Conservation (phyloP, 2,797 vertebrate species). For the Parambassis ranga region DNA sequence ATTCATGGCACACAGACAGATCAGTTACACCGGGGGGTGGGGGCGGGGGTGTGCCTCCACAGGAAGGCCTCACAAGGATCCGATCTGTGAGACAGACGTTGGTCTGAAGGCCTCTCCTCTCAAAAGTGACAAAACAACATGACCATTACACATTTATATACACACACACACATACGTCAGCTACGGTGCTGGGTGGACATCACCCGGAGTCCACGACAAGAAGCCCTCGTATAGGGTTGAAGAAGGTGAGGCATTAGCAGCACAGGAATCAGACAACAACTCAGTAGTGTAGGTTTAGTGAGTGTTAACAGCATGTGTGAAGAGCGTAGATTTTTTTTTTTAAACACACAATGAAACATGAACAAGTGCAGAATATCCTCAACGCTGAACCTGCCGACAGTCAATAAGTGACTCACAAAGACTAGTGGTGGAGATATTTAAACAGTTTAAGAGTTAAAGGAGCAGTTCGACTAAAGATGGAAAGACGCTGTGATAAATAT, state of each 20-base stretch:
- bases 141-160: constrained; percentile 20
- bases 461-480: too few relatives aligned
- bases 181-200: constrained; percentile 27
- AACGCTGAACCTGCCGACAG: constrained; percentile 24
- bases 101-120: constrained; percentile 72
- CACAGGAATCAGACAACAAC: constrained; percentile 19
- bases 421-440: constrained; percentile 9
- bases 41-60: constrained; percentile 26
- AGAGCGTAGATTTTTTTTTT: constrained; percentile 12
- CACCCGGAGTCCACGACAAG: constrained; percentile 33
- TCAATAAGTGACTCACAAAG: constrained; percentile 15
- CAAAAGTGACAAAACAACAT: constrained; percentile 54
- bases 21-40: constrained; percentile 18
- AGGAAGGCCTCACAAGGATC: constrained; percentile 28
- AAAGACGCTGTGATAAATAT: background rate
- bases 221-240: constrained; percentile 41
- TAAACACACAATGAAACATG: constrained; percentile 21
- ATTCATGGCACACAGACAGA: constrained; percentile 49
- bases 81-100: constrained; percentile 23
- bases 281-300: constrained; percentile 26
- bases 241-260: constrained; percentile 49
- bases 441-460: constrained; percentile 35
- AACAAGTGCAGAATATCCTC: constrained; percentile 15
- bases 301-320: constrained; percentile 13
- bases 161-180: constrained; percentile 37